A percentile compares a stretch with the other conserved stretches of the same genome.
Evolutionary conservation across 2,888 invertebrate genomes (phyloP).

Genomic region (Synergus japonicus): DNA sequence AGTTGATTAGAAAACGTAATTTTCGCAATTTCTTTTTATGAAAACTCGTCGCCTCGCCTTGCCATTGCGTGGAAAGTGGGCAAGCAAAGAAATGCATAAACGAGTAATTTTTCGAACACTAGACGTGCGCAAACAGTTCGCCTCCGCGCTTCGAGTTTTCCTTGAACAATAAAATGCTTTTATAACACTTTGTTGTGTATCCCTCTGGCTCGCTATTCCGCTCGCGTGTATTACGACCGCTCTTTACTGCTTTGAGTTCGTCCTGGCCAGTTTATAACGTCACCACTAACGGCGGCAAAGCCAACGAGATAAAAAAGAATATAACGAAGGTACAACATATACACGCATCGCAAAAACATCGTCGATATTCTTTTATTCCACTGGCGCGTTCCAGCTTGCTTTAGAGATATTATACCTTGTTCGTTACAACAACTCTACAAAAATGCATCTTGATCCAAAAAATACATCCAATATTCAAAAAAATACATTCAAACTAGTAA

Average conservation of each 20-base stretch:
- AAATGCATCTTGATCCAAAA: too few relatives aligned
- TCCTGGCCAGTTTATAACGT: constrained; percentile 64
- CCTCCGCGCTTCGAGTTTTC: constrained; percentile 56
- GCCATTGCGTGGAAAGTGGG: constrained; percentile 22
- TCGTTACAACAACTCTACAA: background rate
- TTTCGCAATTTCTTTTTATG: background rate
- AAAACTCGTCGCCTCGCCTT: background rate
- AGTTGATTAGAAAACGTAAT: constrained; percentile 19
- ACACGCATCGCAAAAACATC: background rate
- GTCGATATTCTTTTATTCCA: constrained; percentile 7
- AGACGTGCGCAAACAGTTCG: constrained; percentile 49
- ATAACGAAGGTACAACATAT: constrained; percentile 39
- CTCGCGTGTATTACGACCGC: constrained; percentile 61
- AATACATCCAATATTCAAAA: too few relatives aligned
- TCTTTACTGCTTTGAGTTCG: constrained; percentile 67
- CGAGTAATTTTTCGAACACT: constrained; percentile 43
- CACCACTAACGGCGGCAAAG: constrained; percentile 40
- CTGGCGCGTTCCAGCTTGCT: background rate
- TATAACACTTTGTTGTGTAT: constrained; percentile 64
- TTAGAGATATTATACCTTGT: background rate
- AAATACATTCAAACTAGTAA: too few relatives aligned
- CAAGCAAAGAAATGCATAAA: constrained; percentile 52
- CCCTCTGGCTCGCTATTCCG: constrained; percentile 56
- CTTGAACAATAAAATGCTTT: constrained; percentile 69
- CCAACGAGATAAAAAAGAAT: constrained; percentile 54